Evolutionary conservation across 2,888 invertebrate species (phyloP).

Genomic region (Tenthredo scrophulariae): DNA sequence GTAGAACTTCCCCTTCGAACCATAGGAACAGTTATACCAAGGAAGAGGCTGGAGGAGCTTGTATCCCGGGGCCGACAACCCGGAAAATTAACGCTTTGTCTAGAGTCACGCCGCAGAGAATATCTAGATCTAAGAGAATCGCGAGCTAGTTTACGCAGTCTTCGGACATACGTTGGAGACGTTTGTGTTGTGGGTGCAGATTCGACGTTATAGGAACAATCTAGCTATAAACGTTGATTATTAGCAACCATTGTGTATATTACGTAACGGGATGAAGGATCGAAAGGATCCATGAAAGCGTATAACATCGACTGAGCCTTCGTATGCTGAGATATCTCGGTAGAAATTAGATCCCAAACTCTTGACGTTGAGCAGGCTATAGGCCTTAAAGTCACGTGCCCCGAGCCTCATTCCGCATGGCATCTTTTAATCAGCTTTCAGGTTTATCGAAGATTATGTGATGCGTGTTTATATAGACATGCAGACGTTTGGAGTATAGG

Average conservation of each 20-base stretch:
- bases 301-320: not conserved
- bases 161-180: not conserved
- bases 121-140: conserved; percentile 42
- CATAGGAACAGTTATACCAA: not conserved
- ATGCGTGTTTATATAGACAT: not conserved
- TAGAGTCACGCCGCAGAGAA: conserved; percentile 27
- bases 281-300: not conserved
- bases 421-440: not conserved
- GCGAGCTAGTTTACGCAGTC: not conserved
- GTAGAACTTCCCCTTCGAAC: not conserved
- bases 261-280: not conserved
- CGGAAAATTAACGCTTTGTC: conserved; percentile 51
- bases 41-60: not conserved
- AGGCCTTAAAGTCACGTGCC: not conserved
- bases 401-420: not conserved
- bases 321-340: not conserved
- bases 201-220: not conserved
- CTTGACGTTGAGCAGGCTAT: not conserved
- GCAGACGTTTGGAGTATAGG: not conserved
- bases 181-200: no score
- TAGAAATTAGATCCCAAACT: not conserved
- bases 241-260: not conserved
- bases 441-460: not conserved
- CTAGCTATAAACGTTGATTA: not conserved
- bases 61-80: conserved; percentile 15